Base-by-base conservation (phyloP, 1,140 invertebrate genomes). In the Aculops lycopersici region DNA sequence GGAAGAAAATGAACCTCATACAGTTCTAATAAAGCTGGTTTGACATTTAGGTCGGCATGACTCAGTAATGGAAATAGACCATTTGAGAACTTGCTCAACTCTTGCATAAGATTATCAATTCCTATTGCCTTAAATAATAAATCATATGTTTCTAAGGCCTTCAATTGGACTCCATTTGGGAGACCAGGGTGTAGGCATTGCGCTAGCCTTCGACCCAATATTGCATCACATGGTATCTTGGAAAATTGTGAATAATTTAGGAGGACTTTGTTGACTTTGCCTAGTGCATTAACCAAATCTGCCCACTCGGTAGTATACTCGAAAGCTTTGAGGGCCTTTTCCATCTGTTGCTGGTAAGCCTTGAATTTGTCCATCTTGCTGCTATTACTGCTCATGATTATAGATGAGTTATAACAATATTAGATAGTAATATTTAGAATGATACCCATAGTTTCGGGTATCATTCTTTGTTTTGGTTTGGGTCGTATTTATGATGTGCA, bases 221-320 rank as follows among this genome's bases (percentile, higher is more conserved):
- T 78, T 43, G 86, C 73, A 46, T 75, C 62, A 47, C 79, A 66
- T 20, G 83, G 83, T 50, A 90, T 80, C n/a, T 83, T 70, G 43
- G 69, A 69, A 58, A 71, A 83, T 55, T 80, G 80, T 47, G 68
- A 66, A 63, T 80, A 69, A 42, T 53, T 59, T 31, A 61, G 45
- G 39, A 68, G 61, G 16, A 81, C 73, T 65, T 86, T 88, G 53
- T 80, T 81, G 15, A 90, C 62, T 64, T 88, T 90, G 45, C 72
- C 75, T 36, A 90, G 56, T 17, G 80, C 78, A 40, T 77, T 74
- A 48, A 90, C 88, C 18, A 90, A 60, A 62, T 90, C 83, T 44
- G 81, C 76, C 81, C 83, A 90, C 68, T 88, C 83, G 51, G 74
- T 79, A 17, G 79, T 81, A 49, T 74, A 79, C 52, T 88, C 83